A percentile compares a stretch with the other conserved stretches of the same genome.
Conservation (phyloP, 2,797 vertebrate species). For the Sternotherus odoratus region DNA sequence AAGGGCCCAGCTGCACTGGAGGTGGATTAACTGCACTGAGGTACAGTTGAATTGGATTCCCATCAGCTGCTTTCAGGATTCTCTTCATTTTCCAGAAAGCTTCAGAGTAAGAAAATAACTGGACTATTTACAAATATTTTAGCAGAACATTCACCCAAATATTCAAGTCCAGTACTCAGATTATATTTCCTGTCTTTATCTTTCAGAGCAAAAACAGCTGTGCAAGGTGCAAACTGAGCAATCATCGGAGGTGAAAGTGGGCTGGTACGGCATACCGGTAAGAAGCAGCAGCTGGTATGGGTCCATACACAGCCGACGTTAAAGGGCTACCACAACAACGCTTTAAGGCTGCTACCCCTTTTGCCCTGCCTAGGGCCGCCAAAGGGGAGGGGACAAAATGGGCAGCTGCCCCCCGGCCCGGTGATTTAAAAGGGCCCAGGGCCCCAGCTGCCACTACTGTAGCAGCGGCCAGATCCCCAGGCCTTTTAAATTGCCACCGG, state of each 20-base stretch:
- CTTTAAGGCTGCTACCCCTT: too few relatives aligned
- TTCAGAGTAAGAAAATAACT: slow-evolving; percentile 32
- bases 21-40: background rate
- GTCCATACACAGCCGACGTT: too few relatives aligned
- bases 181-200: slow-evolving; percentile 7
- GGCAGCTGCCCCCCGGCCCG: too few relatives aligned
- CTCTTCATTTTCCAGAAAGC: slow-evolving; percentile 54
- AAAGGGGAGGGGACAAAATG: too few relatives aligned
- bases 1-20: background rate
- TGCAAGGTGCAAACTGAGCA: background rate
- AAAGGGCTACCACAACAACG: too few relatives aligned
- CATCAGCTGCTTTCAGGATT: slow-evolving; percentile 8
- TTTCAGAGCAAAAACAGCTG: slow-evolving; percentile 25
- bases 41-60: slow-evolving; percentile 39
- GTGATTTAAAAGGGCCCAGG: too few relatives aligned
- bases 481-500: too few relatives aligned
- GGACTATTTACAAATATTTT: slow-evolving; percentile 51
- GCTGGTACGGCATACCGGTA: too few relatives aligned
- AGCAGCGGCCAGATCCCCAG: too few relatives aligned
- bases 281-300: too few relatives aligned
- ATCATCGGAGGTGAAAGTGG: background rate
- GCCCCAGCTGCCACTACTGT: too few relatives aligned
- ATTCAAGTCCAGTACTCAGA: background rate
- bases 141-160: slow-evolving; percentile 17
- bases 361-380: too few relatives aligned